A percentile compares a stretch with the other conserved stretches of the same genome.
Evolutionary conservation across 2,888 invertebrate species (phyloP).

Genomic region (Dryocosmus kuriphilus): DNA sequence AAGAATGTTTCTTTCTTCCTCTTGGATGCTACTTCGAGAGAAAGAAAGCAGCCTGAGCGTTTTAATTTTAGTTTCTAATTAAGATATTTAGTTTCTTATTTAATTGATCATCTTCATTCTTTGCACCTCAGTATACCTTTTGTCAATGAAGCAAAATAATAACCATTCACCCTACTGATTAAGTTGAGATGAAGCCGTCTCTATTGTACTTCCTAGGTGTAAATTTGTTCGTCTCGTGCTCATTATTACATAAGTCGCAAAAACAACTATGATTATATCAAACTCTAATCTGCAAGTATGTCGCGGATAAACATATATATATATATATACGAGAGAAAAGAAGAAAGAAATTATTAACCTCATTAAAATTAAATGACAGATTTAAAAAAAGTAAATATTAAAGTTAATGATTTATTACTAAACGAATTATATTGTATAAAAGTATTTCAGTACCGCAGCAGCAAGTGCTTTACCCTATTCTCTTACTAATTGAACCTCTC

Average conservation of each 20-base stretch:
- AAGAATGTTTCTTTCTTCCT: slow-evolving; percentile 17
- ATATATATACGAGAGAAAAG: slow-evolving; percentile 43
- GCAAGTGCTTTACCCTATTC: slow-evolving; percentile 51
- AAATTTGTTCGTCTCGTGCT: slow-evolving; percentile 72
- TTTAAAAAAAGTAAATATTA: slow-evolving; percentile 49
- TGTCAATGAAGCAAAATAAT: slow-evolving; percentile 4
- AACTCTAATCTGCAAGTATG: slow-evolving; percentile 47
- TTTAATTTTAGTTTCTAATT: slow-evolving; percentile 32
- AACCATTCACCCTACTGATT: slow-evolving; percentile 44
- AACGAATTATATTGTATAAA: slow-evolving; percentile 58
- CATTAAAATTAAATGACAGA: slow-evolving; percentile 49
- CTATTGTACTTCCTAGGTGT: slow-evolving; percentile 65
- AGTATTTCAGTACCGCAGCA: slow-evolving; percentile 53
- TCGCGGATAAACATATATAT: slow-evolving; percentile 43
- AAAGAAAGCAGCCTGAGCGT: slow-evolving; percentile 23
- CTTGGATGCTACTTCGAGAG: background rate
- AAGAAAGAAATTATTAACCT: slow-evolving; percentile 53
- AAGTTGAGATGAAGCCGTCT: slow-evolving; percentile 48
- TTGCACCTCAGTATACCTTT: slow-evolving; percentile 31
- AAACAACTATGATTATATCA: slow-evolving; percentile 52
- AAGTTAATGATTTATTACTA: slow-evolving; percentile 51
- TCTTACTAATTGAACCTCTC: slow-evolving; percentile 35
- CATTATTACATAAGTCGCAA: slow-evolving; percentile 69
- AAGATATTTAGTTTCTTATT: slow-evolving; percentile 18
- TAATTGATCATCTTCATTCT: slow-evolving; percentile 33